phyloP scores from a whole-genome alignment of 2,888 invertebrate species.

The Polyploca ridens region DNA sequence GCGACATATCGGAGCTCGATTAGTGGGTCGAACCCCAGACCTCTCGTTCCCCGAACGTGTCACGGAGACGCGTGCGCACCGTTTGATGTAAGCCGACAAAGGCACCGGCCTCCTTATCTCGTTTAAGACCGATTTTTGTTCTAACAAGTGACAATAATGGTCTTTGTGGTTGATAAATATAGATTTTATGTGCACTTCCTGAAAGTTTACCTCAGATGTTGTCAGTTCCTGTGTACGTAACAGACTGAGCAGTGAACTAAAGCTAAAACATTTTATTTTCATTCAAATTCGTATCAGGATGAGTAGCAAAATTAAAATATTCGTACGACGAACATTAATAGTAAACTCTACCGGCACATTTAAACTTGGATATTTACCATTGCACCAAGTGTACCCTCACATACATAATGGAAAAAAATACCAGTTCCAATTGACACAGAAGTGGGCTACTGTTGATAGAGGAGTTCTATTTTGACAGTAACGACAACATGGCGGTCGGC shows the following conservation, averaged over 20 bases:
- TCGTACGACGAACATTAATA: too few relatives aligned
- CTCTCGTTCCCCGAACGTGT: slow-evolving; percentile 72
- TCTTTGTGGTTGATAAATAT: slow-evolving; percentile 76
- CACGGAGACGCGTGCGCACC: slow-evolving; percentile 60
- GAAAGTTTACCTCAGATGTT: slow-evolving; percentile 27
- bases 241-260: background rate
- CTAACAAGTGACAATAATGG: slow-evolving; percentile 77
- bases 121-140: slow-evolving; percentile 73
- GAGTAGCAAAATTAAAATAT: background rate
- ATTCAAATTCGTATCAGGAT: too few relatives aligned
- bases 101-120: slow-evolving; percentile 75
- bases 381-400: background rate
- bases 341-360: background rate
- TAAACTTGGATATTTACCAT: background rate
- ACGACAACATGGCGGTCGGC: slow-evolving; percentile 58
- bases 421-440: slow-evolving; percentile 23
- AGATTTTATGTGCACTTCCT: slow-evolving; percentile 59
- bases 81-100: slow-evolving; percentile 78
- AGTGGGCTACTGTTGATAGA: slow-evolving; percentile 53
- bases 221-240: slow-evolving; percentile 3
- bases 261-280: background rate
- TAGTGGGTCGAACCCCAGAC: slow-evolving; percentile 70
- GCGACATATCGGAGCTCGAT: slow-evolving; percentile 69
- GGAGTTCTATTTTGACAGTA: slow-evolving; percentile 69
- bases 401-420: slow-evolving; percentile 14